Evolutionary conservation across 2,113 vertebrate species (phyloP).

Genomic region (Halichoeres trimaculatus): DNA sequence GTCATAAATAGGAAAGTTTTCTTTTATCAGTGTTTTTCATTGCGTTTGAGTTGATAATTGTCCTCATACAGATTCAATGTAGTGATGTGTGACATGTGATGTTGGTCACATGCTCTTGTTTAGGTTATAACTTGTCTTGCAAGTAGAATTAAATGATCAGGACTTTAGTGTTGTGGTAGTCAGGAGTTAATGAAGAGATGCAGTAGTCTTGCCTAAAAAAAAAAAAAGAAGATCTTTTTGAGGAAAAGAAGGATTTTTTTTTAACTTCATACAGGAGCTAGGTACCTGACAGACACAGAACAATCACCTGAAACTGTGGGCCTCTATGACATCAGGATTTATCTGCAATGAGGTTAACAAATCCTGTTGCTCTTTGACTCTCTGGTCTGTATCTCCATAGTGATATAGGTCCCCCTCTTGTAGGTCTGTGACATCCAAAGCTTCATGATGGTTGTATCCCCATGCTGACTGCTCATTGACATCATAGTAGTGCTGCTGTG

Average conservation of each 20-base stretch:
- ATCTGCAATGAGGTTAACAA: conserved; percentile 23
- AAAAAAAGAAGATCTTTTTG: background rate
- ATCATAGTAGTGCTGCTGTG: conserved; percentile 14
- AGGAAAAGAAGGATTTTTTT: background rate
- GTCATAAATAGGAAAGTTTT: background rate
- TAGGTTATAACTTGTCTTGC: background rate
- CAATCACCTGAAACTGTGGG: no score
- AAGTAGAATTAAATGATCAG: conserved; percentile 1
- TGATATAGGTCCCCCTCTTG: background rate
- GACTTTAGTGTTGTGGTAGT: background rate
- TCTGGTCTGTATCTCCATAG: conserved; percentile 19
- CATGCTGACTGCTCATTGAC: conserved; percentile 23
- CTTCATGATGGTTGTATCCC: background rate
- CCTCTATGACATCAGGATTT: background rate
- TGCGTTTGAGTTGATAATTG: background rate
- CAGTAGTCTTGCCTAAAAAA: background rate
- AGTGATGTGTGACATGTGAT: background rate
- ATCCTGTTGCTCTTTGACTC: background rate
- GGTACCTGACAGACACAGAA: background rate
- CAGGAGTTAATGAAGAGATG: background rate
- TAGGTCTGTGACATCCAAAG: background rate
- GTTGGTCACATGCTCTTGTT: conserved; percentile 3
- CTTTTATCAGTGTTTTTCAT: background rate
- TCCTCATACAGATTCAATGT: conserved; percentile 2
- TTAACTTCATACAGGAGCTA: background rate